phyloP scores from a whole-genome alignment of 2,888 invertebrate genomes.

The Petrolisthes cinctipes region DNA sequence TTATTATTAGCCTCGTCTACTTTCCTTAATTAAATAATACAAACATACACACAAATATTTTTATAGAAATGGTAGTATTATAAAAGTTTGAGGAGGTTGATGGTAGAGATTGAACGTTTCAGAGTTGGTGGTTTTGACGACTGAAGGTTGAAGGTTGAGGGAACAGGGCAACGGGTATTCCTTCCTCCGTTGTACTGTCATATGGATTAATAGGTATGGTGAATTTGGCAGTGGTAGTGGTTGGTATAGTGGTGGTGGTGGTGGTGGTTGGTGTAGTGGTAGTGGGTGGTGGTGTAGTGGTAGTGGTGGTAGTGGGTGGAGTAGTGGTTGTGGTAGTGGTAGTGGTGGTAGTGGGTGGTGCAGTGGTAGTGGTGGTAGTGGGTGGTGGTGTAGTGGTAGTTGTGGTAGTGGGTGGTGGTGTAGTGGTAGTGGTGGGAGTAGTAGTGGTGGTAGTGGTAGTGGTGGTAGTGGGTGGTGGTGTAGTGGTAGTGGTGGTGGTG shows the following conservation, averaged over 20 bases:
- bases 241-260: background rate
- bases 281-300: no score
- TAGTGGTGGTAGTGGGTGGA: no score
- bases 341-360: background rate
- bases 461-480: background rate
- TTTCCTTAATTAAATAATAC: no score
- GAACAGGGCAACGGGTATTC: background rate
- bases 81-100: no score
- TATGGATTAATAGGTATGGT: background rate
- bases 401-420: no score
- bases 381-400: no score
- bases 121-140: no score
- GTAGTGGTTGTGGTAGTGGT: background rate
- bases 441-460: slow-evolving; percentile 11
- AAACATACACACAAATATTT: no score
- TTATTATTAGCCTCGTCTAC: no score
- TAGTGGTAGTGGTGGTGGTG: background rate
- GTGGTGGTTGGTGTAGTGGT: background rate
- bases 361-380: background rate
- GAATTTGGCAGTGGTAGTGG: background rate
- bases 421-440: background rate
- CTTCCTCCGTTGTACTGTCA: background rate
- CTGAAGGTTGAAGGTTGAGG: no score
- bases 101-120: no score
- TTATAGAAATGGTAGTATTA: no score